Conservation (phyloP, 1,140 invertebrate genomes). For the Fragariocoptes setiger region DNA sequence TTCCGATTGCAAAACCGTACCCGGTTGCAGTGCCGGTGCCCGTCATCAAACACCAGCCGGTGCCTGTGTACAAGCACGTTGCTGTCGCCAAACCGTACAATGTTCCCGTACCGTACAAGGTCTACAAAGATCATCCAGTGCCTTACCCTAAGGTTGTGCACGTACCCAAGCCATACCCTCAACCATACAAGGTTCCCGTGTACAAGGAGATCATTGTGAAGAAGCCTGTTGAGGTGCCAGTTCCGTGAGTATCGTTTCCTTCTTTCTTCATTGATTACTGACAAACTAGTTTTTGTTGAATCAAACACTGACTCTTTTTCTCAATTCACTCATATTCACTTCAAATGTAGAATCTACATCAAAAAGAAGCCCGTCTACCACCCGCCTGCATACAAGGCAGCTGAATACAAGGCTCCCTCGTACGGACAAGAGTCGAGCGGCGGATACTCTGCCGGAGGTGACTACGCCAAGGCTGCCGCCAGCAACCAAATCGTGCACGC, state of each 20-base stretch:
- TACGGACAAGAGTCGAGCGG: not conserved
- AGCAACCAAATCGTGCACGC: conserved; percentile 6
- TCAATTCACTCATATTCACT: not conserved
- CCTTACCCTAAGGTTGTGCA: conserved; percentile 13
- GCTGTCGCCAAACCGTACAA: conserved; percentile 11
- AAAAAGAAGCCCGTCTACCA: conserved; percentile 11
- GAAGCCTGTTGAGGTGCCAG: conserved; percentile 14
- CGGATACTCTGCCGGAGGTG: not conserved
- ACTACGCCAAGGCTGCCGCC: conserved; percentile 5
- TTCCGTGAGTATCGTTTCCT: conserved; percentile 12
- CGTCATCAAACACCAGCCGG: conserved; percentile 13
- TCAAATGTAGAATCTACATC: conserved; percentile 8
- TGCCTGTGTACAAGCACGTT: conserved; percentile 12
- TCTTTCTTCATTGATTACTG: not conserved
- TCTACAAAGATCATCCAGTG: conserved; percentile 12
- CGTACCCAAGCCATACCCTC: conserved; percentile 13
- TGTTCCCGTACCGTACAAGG: conserved; percentile 11
- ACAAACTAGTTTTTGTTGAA: not conserved
- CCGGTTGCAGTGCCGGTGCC: conserved; percentile 13
- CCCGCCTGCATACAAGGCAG: conserved; percentile 8
- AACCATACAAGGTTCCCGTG: conserved; percentile 13
- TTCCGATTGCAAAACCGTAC: conserved; percentile 12
- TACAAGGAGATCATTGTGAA: conserved; percentile 14
- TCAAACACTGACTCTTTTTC: not conserved
- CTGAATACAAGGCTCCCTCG: not conserved